These are phyloP conservation scores for Frankliniella intonsa DNA, from an alignment of 2,888 invertebrate genomes.

Conservation along the genomic window DNA sequence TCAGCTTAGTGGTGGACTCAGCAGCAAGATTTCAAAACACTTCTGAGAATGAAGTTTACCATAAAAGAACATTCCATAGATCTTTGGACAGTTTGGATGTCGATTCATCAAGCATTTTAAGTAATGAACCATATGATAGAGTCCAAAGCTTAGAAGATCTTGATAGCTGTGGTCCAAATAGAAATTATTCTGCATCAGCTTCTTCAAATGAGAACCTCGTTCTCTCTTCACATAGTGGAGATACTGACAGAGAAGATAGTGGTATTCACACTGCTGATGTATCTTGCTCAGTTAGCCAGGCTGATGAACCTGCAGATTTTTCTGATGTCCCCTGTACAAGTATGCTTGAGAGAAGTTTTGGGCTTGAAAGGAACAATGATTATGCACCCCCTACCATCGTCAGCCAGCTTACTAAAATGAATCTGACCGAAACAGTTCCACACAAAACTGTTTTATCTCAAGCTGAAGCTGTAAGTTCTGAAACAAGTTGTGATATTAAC, in stretches of 20 bases:
- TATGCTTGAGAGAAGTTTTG: not conserved
- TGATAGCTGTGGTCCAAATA: slow-evolving; percentile 47
- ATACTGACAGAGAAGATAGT: slow-evolving; percentile 71
- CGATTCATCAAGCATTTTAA: slow-evolving; percentile 47
- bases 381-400: slow-evolving; percentile 1
- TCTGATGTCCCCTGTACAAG: not conserved
- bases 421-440: not conserved
- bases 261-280: slow-evolving; percentile 76
- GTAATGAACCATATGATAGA: slow-evolving; percentile 55
- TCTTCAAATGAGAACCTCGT: slow-evolving; percentile 58
- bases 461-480: slow-evolving; percentile 2
- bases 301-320: slow-evolving; percentile 63
- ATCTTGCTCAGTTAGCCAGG: slow-evolving; percentile 67
- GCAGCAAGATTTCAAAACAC: slow-evolving; percentile 52
- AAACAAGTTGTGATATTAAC: not conserved
- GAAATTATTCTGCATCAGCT: slow-evolving; percentile 53
- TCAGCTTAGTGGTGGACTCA: slow-evolving; percentile 44
- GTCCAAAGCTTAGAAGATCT: slow-evolving; percentile 62
- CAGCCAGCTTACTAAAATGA: slow-evolving; percentile 2
- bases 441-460: not conserved
- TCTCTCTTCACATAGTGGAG: slow-evolving; percentile 49
- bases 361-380: not conserved
- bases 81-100: slow-evolving; percentile 62
- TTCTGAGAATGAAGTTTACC: slow-evolving; percentile 52
- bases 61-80: slow-evolving; percentile 52